Conservation (phyloP, 2,113 vertebrate species). For the Muntiacus reevesi region DNA sequence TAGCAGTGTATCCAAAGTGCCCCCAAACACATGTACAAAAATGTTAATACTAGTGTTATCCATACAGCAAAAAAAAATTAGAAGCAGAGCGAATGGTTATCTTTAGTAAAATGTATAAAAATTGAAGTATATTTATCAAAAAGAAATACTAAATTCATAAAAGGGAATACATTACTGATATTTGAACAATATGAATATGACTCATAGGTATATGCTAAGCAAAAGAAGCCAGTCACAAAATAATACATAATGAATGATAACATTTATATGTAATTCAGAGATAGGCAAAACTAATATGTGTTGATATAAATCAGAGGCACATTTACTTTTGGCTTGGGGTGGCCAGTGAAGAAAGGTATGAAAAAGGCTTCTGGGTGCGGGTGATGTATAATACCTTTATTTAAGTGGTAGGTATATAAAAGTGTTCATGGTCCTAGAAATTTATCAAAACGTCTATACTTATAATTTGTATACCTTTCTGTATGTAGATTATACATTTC, state of each 20-base stretch:
- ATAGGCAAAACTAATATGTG: background rate
- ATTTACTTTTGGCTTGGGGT: background rate
- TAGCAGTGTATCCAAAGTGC: background rate
- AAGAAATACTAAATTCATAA: background rate
- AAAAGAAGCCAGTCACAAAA: slow-evolving; percentile 3
- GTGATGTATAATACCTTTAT: background rate
- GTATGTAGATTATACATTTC: background rate
- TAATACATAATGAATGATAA: background rate
- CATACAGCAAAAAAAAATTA: background rate
- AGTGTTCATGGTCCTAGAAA: background rate
- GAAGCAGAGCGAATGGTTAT: background rate
- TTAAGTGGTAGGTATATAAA: background rate
- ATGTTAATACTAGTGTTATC: background rate
- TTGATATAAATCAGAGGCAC: background rate
- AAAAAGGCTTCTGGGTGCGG: background rate
- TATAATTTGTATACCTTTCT: background rate
- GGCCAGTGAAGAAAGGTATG: background rate
- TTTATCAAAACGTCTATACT: background rate
- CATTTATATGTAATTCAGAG: background rate
- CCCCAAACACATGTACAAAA: background rate
- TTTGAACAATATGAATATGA: background rate
- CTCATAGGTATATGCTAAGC: background rate
- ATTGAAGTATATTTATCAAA: background rate
- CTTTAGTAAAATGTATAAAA: background rate
- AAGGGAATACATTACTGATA: background rate